Evolutionary conservation across 2,888 invertebrate species (phyloP).

Genomic region (Nyleta sp.): DNA sequence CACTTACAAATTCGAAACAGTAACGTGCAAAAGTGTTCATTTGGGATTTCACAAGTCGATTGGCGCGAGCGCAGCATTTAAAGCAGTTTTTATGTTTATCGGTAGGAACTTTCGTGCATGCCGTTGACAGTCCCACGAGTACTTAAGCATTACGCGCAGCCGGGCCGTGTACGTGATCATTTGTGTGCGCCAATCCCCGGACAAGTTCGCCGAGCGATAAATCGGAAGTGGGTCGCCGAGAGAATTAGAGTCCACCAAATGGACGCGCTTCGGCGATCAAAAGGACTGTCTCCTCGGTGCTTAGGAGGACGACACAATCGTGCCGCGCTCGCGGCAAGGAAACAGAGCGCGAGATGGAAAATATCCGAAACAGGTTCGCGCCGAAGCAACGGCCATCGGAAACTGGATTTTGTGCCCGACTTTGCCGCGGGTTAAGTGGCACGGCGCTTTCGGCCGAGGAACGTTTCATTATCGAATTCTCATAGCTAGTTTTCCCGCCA

Average conservation of each 20-base stretch:
- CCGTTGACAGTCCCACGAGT: constrained; percentile 25
- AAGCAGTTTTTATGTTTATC: constrained; percentile 37
- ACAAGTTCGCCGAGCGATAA: constrained; percentile 51
- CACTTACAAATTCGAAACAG: too few species aligned
- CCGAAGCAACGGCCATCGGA: constrained; percentile 35
- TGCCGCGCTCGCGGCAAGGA: constrained; percentile 67
- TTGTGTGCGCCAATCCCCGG: constrained; percentile 36
- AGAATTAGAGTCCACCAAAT: constrained; percentile 69
- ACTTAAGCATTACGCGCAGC: constrained; percentile 11
- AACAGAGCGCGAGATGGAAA: constrained; percentile 73
- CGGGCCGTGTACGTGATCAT: constrained; percentile 19
- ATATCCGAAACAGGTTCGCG: constrained; percentile 64
- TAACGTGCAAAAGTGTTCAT: too few species aligned
- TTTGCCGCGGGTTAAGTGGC: constrained; percentile 50
- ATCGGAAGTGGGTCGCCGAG: constrained; percentile 71
- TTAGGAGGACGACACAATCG: constrained; percentile 68
- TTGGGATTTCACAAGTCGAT: constrained; percentile 3
- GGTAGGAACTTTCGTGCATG: constrained; percentile 27
- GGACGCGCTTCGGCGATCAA: constrained; percentile 72
- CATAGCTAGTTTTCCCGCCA: not conserved
- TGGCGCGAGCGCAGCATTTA: constrained; percentile 1
- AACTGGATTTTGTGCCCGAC: constrained; percentile 63
- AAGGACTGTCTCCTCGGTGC: constrained; percentile 69
- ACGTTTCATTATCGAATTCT: constrained; percentile 39
- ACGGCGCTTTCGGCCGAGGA: constrained; percentile 31